Base-by-base conservation (phyloP, 2,797 vertebrate species). In the Bradypodion ventrale region DNA sequence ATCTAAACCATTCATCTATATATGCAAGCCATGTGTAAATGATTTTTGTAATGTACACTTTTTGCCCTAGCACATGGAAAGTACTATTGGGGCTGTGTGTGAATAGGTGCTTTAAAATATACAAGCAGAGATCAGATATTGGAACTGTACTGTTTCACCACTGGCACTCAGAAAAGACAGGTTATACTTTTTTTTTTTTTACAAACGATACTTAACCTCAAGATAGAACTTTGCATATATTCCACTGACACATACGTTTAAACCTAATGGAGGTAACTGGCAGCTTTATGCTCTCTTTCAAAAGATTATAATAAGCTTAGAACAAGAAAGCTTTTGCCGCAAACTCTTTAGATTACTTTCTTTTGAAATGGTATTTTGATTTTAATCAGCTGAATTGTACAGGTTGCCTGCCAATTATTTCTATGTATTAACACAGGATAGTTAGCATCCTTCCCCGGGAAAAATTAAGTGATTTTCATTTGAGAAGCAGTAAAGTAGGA, bases 401-500 rank as follows among this genome's bases (percentile, higher is more conserved):
- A 29, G 29, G 8, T 42, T 75, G 32, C 62, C 65, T 80, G n/a
- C 72, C 29, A 76, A 46, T 40, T 16, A 40, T 15, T 46, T n/a
- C 40, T 40, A 46, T 35, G n/a, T 27, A 62, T 25, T 40, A 81
- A 32, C 40, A 37, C 60, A 72, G 73, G 78, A 29, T 62, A 76
- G 40, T 85, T 29, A 81, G n/a, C 63, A 76, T 76, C 16, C 52
- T 85, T 85, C 40, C 72, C 60, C 60, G 32, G 42, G 52, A 37
- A 78, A 66, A 85, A 60, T 27, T 12, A 78, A 88, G 59, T 89
- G 60, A 83, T 83, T 88, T 83, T 86, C 83, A 77, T 70, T 16
- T 81, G 83, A 87, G 89, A 74, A 29, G 85, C 44, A 85, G 66
- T 35, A 87, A 89, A 73, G 52, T 68, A 74, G 15, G 16, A 75